Base-by-base conservation (phyloP, 2,888 invertebrate genomes). In the Neria commutata region DNA sequence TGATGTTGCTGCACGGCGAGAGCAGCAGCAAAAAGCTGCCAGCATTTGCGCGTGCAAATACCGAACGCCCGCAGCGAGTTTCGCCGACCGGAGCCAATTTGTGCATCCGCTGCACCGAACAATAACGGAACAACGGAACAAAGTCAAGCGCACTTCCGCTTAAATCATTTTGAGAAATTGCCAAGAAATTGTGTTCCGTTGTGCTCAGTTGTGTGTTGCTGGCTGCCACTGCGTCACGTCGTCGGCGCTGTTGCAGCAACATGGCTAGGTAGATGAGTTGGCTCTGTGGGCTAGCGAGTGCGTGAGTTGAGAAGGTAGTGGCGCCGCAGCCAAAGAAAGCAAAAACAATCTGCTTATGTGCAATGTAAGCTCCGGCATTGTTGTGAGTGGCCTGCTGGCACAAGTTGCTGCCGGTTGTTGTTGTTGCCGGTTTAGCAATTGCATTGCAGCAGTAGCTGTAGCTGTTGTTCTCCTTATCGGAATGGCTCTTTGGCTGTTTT, bases 101-200 rank as follows among this genome's bases (percentile, higher is more conserved):
- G 42, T 19, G 4, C 42, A 42, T 42, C 42, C 42, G 42, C 5
- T 19, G 42, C 21, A 19, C 42, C 17, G 4, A 19, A 19, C 19
- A 42, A 42, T 42, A 42, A 42, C 42, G 42, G 42, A 42, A 42
- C 21, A 42, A 42, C 42, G 42, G 42, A 42, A 42, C 6, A 42
- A 42, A 42, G 17, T 42, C 42, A 42, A 21, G 42, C 42, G 42
- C 21, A 42, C 42, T 42, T 42, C 42, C 42, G 42, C 21, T 21
- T 17, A 42, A 42, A 42, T 42, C 21, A 42, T 42, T 42, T 42
- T 42, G 42, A 42, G 42, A 42, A 42, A 42, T 42, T 42, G 42
- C 42, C 42, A 42, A 42, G 42, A 42, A 37, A 42, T 42, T 19
- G 42, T 17, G 42, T 21, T 17, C 17, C n/a, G 8, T 14, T 42